Evolutionary conservation across 2,888 invertebrate genomes (phyloP).

Genomic region (Colletes collaris): DNA sequence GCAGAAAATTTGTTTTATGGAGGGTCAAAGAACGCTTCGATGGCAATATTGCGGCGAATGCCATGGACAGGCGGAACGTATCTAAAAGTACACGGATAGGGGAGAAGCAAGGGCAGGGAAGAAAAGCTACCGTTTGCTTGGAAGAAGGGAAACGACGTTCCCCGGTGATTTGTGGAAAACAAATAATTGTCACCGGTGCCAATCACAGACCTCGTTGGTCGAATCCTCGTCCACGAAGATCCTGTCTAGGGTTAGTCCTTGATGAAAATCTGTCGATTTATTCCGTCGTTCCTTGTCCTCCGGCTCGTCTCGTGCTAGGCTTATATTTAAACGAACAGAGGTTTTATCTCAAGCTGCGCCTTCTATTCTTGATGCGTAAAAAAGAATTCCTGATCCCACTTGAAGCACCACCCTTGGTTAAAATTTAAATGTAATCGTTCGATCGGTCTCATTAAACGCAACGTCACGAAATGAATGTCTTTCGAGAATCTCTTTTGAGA

Average conservation of each 20-base stretch:
- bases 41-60: conserved; percentile 42
- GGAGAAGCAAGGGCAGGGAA: background rate
- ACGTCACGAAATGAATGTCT: background rate
- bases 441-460: conserved; percentile 34
- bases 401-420: background rate
- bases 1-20: conserved; percentile 35
- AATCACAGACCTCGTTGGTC: conserved; percentile 73
- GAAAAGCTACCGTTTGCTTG: conserved; percentile 7
- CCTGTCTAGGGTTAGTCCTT: conserved; percentile 52
- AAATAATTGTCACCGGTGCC: conserved; percentile 77
- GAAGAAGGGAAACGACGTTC: conserved; percentile 37
- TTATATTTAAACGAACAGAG: conserved; percentile 60
- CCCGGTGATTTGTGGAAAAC: conserved; percentile 75
- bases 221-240: conserved; percentile 26
- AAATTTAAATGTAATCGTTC: conserved; percentile 55
- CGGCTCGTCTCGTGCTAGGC: conserved; percentile 33
- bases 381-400: conserved; percentile 25
- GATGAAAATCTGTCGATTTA: conserved; percentile 73
- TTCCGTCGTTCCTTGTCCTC: conserved; percentile 56
- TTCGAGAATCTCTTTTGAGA: no score
- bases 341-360: conserved; percentile 26
- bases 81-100: conserved; percentile 20
- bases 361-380: background rate
- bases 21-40: conserved; percentile 22
- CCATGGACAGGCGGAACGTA: conserved; percentile 40